Base-by-base conservation (phyloP, 2,888 invertebrate genomes). In the Perithous albicinctus region DNA sequence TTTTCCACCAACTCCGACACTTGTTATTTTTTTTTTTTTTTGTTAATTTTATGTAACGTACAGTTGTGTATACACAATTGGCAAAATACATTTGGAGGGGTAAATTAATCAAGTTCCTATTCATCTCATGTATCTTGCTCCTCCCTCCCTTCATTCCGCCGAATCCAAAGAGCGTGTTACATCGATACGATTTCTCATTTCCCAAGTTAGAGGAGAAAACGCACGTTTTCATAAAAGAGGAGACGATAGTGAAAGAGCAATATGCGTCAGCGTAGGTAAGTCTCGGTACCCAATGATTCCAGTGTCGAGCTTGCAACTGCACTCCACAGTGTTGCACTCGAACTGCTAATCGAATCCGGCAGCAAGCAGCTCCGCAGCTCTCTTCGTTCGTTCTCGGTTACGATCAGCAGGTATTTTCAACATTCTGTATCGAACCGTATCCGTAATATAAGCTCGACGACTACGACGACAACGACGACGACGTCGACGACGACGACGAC, bases 391-490 rank as follows among this genome's bases (percentile, higher is more conserved):
- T n/a, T n/a, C 67, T 63, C 48, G 70, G 51, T 48, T 63, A n/a
- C 72, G 82, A 79, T 78, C 78, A 63, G 66, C 43, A 72, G 76
- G 78, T 66, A 82, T 82, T 82, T 79, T 82, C 59, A 72, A 72
- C 78, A 73, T 82, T 72, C 67, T 67, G 82, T 79, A 76, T 82
- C 72, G 78, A 82, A 76, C 69, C 66, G 75, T 77, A 81, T 73
- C 61, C 72, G 75, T 82, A 67, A 69, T 74, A 70, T 66, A 78
- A 78, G 75, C 70, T 66, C 78, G 78, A 59, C 70, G 54, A 79
- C 72, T 69, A 35, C 77, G 82, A 69, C 74, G 64, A 67, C 20
- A 41, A 59, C 80, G 70, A 54, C 69, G 75, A 41, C 80, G 56
- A 61, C 64, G 78, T 48, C 67, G 43, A 74, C 79, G 69, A 61